Evolutionary conservation across 2,797 vertebrate genomes (phyloP).

Genomic region (Calcarius lapponicus): DNA sequence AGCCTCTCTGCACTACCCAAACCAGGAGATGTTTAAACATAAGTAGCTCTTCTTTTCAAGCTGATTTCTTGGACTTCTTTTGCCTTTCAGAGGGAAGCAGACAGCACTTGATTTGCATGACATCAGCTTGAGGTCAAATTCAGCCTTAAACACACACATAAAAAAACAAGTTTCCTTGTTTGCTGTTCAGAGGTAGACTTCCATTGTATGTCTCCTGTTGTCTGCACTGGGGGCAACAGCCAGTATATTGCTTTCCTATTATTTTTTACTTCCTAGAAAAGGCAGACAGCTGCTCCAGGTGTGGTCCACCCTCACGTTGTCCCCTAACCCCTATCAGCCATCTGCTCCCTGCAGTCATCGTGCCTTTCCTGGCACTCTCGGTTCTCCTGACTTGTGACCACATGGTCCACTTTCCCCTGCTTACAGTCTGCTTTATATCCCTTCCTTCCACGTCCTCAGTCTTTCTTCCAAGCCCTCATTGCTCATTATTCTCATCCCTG

Average conservation of each 20-base stretch:
- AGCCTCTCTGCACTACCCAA: background rate
- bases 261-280: constrained; percentile 22
- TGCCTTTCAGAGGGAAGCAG: constrained; percentile 6
- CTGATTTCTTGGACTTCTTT: background rate
- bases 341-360: constrained; percentile 19
- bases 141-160: constrained; percentile 48
- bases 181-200: constrained; percentile 46
- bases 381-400: background rate
- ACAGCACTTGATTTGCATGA: constrained; percentile 36
- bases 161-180: constrained; percentile 64
- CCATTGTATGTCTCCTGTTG: constrained; percentile 4
- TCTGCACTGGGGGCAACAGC: background rate
- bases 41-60: background rate
- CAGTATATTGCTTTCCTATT: constrained; percentile 11
- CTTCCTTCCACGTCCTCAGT: background rate
- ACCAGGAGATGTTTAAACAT: background rate
- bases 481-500: background rate
- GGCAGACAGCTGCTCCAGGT: constrained; percentile 51
- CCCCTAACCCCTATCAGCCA: constrained; percentile 2
- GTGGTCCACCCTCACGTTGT: background rate
- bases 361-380: background rate
- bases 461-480: background rate
- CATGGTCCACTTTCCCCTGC: background rate
- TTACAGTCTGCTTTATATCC: constrained; percentile 1
- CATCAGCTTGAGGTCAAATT: constrained; percentile 46